Base-by-base conservation (phyloP, 2,888 invertebrate genomes). In the Meta bourneti region DNA sequence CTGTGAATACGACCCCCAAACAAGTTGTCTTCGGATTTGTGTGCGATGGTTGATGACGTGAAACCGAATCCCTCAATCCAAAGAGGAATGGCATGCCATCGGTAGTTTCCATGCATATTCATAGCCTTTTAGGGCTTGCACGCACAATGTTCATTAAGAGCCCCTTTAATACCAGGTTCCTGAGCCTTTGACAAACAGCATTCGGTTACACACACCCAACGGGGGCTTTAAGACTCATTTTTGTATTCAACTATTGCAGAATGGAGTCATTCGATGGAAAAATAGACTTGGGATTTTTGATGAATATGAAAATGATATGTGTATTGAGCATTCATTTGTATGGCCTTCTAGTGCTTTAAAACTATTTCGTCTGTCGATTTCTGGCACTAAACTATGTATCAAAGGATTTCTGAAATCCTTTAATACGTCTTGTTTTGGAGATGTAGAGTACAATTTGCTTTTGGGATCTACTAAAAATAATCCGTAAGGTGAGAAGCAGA, bases 81-180 rank as follows among this genome's bases (percentile, higher is more conserved):
- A 34, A 34, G 34, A 52, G 19, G 20, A 13, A 52, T 52, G 6
- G 52, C 83, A 75, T 20, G 61, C 49, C 49, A 85, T 85, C 69
- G 75, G 75, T 75, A 16, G 13, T 11, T 52, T 20, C 0, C 81
- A 88, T 89, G 89, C 81, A 89, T 89, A 89, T 89, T 89, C 89
- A 89, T 89, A 70, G 16, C 61, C 16, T 49, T 61, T 8, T 74
- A 49, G 34, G 13, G 0, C 20, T 6, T 19, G 8, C 89, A 89
- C 89, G 89, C 89, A 89, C 81, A 89, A 70, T 82, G 69, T 77
- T 75, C 89, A 82, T 89, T 89, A 89, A 82, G 82, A 82, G 16
- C 34, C 78, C 16, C 70, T 20, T 52, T 51, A 86, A 78, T 75
- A 78, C 70, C 20, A 69, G 20, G 52, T 34, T 78, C 49, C 51